A percentile compares a stretch with the other conserved stretches of the same genome.
Conservation (phyloP, 2,888 invertebrate species). For the Dicycla oo region DNA sequence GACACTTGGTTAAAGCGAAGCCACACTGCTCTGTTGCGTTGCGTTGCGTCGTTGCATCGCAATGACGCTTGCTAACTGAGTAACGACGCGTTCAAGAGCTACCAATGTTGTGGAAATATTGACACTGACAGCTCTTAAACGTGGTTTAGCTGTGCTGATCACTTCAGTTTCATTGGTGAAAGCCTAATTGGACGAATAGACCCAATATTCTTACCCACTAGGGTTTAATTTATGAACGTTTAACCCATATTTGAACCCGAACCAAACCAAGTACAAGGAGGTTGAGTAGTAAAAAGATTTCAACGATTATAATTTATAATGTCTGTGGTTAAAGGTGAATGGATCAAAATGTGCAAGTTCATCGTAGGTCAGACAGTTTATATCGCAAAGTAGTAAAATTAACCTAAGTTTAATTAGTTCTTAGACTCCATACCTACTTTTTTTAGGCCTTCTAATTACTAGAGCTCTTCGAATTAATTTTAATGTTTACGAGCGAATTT, state of each 20-base stretch:
- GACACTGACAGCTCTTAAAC: too few relatives aligned
- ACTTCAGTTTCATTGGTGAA: too few relatives aligned
- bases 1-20: too few relatives aligned
- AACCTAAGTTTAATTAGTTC: background rate
- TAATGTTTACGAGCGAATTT: too few relatives aligned
- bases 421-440: background rate
- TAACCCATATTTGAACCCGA: background rate
- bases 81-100: too few relatives aligned
- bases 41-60: too few relatives aligned
- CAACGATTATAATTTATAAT: conserved; percentile 6
- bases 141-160: too few relatives aligned
- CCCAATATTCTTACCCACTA: background rate
- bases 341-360: conserved; percentile 32
- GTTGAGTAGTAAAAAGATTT: conserved; percentile 4
- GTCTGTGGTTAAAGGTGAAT: conserved; percentile 41
- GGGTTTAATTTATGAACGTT: background rate
- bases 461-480: too few relatives aligned
- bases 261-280: background rate
- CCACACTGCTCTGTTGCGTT: too few relatives aligned
- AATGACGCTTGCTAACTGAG: too few relatives aligned
- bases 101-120: too few relatives aligned
- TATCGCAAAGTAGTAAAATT: background rate
- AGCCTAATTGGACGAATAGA: too few relatives aligned
- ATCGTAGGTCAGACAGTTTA: conserved; percentile 30
- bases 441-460: background rate